Conservation (phyloP, 2,888 invertebrate species). For the Adelognathus sp. region DNA sequence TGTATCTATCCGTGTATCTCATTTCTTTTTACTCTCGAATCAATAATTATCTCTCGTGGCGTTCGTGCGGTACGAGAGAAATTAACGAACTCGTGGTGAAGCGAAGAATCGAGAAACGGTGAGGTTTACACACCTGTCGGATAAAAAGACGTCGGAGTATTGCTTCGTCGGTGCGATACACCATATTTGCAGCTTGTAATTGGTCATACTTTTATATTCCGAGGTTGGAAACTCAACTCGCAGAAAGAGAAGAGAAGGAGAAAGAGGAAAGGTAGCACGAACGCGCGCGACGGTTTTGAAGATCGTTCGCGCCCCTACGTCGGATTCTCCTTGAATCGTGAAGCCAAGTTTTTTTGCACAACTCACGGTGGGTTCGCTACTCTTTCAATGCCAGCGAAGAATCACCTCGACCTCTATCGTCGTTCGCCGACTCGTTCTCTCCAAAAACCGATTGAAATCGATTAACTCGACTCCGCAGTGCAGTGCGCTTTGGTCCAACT, state of each 20-base stretch:
- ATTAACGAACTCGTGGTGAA: constrained; percentile 46
- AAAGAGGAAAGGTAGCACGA: constrained; percentile 31
- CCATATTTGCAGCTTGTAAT: constrained; percentile 79
- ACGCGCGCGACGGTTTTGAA: constrained; percentile 41
- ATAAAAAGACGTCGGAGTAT: constrained; percentile 59
- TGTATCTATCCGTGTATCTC: constrained; percentile 9
- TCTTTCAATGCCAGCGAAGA: neutral
- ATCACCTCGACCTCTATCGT: neutral
- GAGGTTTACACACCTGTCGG: constrained; percentile 61
- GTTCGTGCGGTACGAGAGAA: constrained; percentile 20
- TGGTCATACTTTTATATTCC: constrained; percentile 76
- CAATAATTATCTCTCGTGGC: constrained; percentile 34
- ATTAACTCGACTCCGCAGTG: constrained; percentile 25
- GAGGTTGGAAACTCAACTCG: constrained; percentile 51
- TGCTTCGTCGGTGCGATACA: constrained; percentile 54
- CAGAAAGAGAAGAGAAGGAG: constrained; percentile 2
- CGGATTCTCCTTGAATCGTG: constrained; percentile 58
- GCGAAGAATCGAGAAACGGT: constrained; percentile 14
- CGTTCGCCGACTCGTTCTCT: constrained; percentile 43
- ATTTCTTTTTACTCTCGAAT: constrained; percentile 49
- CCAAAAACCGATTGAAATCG: constrained; percentile 63
- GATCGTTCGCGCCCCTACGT: constrained; percentile 59
- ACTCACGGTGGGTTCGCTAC: neutral
- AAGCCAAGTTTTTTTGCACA: constrained; percentile 58
- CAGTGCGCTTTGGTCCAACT: constrained; percentile 24